A percentile compares a stretch with the other conserved stretches of the same genome.
Evolutionary conservation across 1,140 invertebrate species (phyloP).

Genomic region (Caenorhabditis brenneri): DNA sequence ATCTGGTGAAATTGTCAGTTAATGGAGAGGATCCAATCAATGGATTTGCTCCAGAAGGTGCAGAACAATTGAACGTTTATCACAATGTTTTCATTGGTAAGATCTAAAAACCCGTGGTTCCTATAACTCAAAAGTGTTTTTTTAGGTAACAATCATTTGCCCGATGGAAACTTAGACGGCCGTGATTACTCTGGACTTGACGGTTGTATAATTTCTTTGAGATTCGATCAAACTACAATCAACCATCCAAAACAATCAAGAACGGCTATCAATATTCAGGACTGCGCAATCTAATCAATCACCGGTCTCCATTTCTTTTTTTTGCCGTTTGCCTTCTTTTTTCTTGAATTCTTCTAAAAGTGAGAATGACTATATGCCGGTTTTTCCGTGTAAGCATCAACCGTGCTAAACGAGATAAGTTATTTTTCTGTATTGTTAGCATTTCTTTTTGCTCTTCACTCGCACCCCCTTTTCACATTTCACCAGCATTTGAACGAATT

Average conservation of each 20-base stretch:
- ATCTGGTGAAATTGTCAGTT: constrained; percentile 3
- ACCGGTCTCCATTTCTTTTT: background rate
- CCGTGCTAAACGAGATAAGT: constrained; percentile 23
- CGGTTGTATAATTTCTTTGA: background rate
- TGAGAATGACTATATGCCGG: background rate
- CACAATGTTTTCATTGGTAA: constrained; percentile 22
- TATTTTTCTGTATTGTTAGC: background rate
- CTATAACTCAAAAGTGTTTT: background rate
- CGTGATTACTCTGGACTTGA: background rate
- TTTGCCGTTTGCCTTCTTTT: background rate
- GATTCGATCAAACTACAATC: constrained; percentile 24
- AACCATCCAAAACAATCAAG: background rate
- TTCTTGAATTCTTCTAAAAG: no score
- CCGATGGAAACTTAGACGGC: background rate
- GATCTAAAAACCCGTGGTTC: background rate
- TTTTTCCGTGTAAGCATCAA: constrained; percentile 16
- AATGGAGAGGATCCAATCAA: constrained; percentile 37
- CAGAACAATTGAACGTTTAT: constrained; percentile 45
- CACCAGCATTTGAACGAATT: background rate
- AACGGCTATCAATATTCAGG: constrained; percentile 26
- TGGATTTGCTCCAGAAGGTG: constrained; percentile 4
- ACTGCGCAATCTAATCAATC: constrained; percentile 2
- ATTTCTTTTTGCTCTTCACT: background rate
- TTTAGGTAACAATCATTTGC: background rate
- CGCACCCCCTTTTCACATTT: background rate